Evolutionary conservation across 2,113 vertebrate species (phyloP), one percentile per base, ranked within the genome.

Genomic region (Hyaena hyaena): DNA sequence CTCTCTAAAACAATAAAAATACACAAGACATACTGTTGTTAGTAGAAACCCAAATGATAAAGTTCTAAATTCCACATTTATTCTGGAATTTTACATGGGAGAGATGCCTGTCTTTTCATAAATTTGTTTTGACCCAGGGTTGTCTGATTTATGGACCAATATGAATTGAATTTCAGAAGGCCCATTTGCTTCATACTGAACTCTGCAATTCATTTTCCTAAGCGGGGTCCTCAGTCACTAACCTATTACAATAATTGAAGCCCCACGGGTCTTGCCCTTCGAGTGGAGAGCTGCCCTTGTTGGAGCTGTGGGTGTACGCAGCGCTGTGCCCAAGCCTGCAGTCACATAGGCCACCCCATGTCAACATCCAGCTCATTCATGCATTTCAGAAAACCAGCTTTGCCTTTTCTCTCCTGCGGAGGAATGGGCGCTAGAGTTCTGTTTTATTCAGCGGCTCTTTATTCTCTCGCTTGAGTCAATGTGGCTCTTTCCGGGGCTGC

Each of bases 121-220:
- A 16, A 92, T 10, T 10, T 21, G 89, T 66, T 86, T 53, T 69
- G 26, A 96, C 21, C n/a, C 12, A 71, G n/a, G 4, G 26, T 77
- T 87, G 89, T 92, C 55, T 83, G 39, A 66, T 71, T 93, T 93
- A 45, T 45, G 45, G 50, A 74, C 5, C 74, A 71, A 16, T 69
- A 58, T 89, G 79, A 92, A 74, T 82, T 93, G 71, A 80, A 80
- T 96, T 92, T 93, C 14, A 1, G 43, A 43, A 2, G 16, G n/a
- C 84, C 76, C 71, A 2, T 53, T 81, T 88, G 76, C 88, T 94
- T 96, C 48, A 45, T 86, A 39, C 21, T 50, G 68, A 87, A 43
- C 28, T 55, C 28, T 39, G 33, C 53, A 66, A n/a, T 97, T 96
- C 65, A 96, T 93, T 97, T 96, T 88, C 39, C 65, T 76, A 80